phyloP scores from a whole-genome alignment of 2,888 invertebrate genomes.

The Drosophila gaucha region DNA sequence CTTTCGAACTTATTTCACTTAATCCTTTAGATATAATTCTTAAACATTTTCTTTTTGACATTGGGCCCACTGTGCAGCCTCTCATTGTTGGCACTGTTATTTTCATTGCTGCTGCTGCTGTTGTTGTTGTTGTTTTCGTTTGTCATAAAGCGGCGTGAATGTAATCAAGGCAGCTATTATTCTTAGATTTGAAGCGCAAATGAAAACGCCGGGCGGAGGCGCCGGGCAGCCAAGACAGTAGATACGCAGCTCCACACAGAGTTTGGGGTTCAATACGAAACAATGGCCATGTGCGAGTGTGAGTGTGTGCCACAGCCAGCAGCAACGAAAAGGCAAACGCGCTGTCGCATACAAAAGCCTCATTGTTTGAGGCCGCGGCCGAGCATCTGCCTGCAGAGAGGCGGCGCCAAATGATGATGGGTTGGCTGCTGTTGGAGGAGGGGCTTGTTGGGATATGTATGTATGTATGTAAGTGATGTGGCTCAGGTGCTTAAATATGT shows the following conservation, averaged over 20 bases:
- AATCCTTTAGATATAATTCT: no score
- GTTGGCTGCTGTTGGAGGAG: not conserved
- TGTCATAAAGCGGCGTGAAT: constrained; percentile 76
- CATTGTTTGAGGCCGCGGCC: constrained; percentile 57
- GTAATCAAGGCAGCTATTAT: constrained; percentile 77
- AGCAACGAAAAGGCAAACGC: constrained; percentile 62
- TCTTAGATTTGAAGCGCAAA: constrained; percentile 77
- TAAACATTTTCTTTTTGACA: not conserved
- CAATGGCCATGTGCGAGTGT: constrained; percentile 47
- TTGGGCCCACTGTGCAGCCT: constrained; percentile 34
- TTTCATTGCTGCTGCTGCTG: constrained; percentile 35
- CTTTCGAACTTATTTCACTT: no score
- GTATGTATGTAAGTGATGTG: constrained; percentile 35
- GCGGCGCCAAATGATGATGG: constrained; percentile 13
- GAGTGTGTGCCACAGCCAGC: constrained; percentile 20
- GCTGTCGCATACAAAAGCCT: constrained; percentile 64
- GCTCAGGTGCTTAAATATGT: constrained; percentile 57
- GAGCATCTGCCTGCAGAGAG: constrained; percentile 32
- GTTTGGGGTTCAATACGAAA: constrained; percentile 62
- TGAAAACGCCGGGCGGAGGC: constrained; percentile 56
- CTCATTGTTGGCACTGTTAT: constrained; percentile 29
- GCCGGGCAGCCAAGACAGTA: constrained; percentile 22
- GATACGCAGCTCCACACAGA: not conserved
- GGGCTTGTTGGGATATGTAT: not conserved
- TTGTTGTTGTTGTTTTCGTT: constrained; percentile 45